A percentile compares a stretch with the other conserved stretches of the same genome.
Conservation (phyloP, 2,797 vertebrate species). For the Allobates femoralis region DNA sequence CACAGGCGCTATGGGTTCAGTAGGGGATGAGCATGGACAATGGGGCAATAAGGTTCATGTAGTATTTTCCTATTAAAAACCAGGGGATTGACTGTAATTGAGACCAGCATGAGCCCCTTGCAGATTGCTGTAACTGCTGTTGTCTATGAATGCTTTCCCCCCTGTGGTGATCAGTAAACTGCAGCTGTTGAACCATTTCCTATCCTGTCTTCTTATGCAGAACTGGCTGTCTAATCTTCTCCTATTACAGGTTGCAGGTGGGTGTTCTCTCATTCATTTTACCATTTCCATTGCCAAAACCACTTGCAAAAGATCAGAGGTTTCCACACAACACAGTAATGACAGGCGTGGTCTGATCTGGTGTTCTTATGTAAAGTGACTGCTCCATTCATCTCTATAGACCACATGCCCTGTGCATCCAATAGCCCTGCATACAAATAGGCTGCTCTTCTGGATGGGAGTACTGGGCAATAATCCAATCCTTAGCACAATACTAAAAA, state of each 20-base stretch:
- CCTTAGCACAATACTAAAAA: not conserved
- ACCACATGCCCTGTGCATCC: not conserved
- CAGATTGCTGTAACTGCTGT: constrained; percentile 36
- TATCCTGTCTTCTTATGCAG: constrained; percentile 82
- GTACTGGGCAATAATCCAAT: not conserved
- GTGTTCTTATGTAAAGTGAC: constrained; percentile 36
- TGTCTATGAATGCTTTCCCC: constrained; percentile 42
- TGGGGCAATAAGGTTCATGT: constrained; percentile 20
- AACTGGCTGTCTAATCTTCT: constrained; percentile 76
- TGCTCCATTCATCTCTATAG: constrained; percentile 16
- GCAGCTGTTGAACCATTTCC: constrained; percentile 79
- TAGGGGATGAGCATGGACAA: not conserved
- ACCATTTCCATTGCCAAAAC: constrained; percentile 83
- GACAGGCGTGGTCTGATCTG: not conserved
- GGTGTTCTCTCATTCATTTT: constrained; percentile 68
- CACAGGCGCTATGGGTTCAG: not conserved
- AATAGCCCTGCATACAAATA: not conserved
- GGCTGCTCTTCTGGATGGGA: not conserved
- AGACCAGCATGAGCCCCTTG: constrained; percentile 36
- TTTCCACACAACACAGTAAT: constrained; percentile 74
- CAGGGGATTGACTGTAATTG: constrained; percentile 18
- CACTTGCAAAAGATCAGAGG: constrained; percentile 77
- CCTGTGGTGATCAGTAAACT: constrained; percentile 60
- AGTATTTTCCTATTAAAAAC: constrained; percentile 3
- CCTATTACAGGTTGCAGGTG: constrained; percentile 68